phyloP scores from a whole-genome alignment of 2,888 invertebrate species.

The Brachylomia viminalis region DNA sequence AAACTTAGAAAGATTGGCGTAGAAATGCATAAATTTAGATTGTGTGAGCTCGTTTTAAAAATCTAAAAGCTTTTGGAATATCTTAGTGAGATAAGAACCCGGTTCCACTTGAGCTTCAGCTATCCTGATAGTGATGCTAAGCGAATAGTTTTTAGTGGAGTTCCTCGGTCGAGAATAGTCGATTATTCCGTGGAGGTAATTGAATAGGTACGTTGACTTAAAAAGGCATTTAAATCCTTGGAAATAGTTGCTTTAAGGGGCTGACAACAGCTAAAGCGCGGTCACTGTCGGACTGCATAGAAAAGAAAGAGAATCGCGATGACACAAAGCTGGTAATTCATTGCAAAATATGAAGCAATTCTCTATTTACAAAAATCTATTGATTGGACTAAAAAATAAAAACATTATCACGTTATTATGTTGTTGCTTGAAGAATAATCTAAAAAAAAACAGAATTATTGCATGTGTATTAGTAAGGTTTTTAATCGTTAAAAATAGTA shows the following conservation, averaged over 20 bases:
- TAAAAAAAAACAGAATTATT: too few species aligned
- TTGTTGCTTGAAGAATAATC: too few species aligned
- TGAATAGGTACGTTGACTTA: constrained; percentile 35
- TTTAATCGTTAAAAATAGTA: too few species aligned
- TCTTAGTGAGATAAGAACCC: constrained; percentile 61
- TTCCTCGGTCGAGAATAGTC: constrained; percentile 41
- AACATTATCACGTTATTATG: too few species aligned
- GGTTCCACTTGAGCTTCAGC: constrained; percentile 48
- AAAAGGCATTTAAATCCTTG: constrained; percentile 10
- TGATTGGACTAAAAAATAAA: too few species aligned
- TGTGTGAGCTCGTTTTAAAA: constrained; percentile 63
- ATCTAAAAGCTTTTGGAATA: constrained; percentile 67
- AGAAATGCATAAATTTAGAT: constrained; percentile 74
- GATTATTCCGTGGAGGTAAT: constrained; percentile 48
- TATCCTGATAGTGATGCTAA: constrained; percentile 59
- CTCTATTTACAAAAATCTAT: too few species aligned
- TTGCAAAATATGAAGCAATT: too few species aligned
- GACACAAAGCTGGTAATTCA: too few species aligned
- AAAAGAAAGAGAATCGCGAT: too few species aligned
- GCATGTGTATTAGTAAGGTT: too few species aligned
- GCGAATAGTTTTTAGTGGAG: constrained; percentile 59
- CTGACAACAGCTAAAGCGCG: too few species aligned
- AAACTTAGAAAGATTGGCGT: constrained; percentile 67
- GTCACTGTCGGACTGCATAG: too few species aligned
- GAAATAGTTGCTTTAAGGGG: neutral